Evolutionary conservation across 1,140 invertebrate species (phyloP).

Genomic region (Ephestia elutella): DNA sequence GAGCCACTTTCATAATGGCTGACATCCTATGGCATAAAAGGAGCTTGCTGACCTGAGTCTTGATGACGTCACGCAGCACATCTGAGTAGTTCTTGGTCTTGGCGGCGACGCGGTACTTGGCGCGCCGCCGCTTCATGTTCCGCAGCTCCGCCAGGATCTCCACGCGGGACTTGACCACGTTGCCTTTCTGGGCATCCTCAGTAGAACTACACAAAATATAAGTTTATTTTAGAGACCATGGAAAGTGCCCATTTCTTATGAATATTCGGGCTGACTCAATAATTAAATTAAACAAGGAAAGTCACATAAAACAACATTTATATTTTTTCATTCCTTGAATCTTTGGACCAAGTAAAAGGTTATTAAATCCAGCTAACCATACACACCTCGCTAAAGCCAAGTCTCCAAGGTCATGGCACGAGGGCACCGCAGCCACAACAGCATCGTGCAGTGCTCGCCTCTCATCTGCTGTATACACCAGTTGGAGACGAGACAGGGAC

Average conservation of each 20-base stretch:
- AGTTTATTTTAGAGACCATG: too few relatives aligned
- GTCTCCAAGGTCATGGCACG: constrained; percentile 37
- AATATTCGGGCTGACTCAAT: too few relatives aligned
- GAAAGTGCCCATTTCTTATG: too few relatives aligned
- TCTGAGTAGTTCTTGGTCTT: constrained; percentile 78
- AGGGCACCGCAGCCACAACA: constrained; percentile 40
- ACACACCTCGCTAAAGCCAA: constrained; percentile 36
- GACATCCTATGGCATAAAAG: too few relatives aligned
- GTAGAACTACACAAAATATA: background rate
- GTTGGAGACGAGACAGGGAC: constrained; percentile 41
- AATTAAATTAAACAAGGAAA: too few relatives aligned
- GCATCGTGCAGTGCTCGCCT: constrained; percentile 51
- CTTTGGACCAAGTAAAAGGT: too few relatives aligned
- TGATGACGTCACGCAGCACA: constrained; percentile 78
- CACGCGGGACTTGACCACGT: constrained; percentile 34
- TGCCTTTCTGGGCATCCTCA: constrained; percentile 10
- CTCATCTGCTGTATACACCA: constrained; percentile 45
- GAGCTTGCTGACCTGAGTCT: constrained; percentile 76
- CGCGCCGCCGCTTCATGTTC: constrained; percentile 77
- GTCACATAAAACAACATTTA: too few relatives aligned
- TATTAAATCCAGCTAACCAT: too few relatives aligned
- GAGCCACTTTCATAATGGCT: too few relatives aligned
- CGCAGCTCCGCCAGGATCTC: constrained; percentile 77
- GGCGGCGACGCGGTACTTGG: constrained; percentile 78
- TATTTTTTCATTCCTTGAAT: too few relatives aligned